A percentile compares a stretch with the other conserved stretches of the same genome.
phyloP scores from a whole-genome alignment of 2,113 vertebrate genomes.

The Anguilla rostrata region DNA sequence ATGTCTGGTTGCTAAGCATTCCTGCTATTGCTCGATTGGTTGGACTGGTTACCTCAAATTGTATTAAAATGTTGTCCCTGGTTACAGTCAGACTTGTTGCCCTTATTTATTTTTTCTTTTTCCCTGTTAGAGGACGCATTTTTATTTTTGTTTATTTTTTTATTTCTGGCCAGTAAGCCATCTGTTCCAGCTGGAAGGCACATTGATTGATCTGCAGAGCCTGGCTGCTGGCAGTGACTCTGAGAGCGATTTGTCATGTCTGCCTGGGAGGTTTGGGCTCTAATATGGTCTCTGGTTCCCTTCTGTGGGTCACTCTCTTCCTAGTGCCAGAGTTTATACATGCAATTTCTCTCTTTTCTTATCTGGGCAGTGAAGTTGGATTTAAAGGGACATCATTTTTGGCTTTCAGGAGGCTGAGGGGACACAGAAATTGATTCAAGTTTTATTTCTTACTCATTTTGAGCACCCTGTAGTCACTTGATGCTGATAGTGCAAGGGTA shows the following conservation, averaged over 20 bases:
- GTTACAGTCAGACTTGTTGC: neutral
- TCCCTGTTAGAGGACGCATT: no score
- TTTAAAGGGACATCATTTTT: neutral
- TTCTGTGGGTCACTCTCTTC: neutral
- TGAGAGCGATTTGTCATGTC: conserved; percentile 18
- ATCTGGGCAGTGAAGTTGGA: neutral
- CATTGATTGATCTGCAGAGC: conserved; percentile 13
- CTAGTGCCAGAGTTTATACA: neutral
- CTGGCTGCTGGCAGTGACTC: conserved; percentile 11
- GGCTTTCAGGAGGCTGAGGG: neutral
- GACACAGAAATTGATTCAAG: neutral
- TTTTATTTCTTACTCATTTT: neutral
- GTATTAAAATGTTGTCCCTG: neutral
- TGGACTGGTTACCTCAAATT: neutral
- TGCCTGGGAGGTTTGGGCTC: conserved; percentile 10
- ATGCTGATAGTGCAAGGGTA: neutral
- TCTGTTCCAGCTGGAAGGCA: neutral
- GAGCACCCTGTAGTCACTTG: neutral
- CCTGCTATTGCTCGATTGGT: neutral
- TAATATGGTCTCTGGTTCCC: conserved; percentile 8
- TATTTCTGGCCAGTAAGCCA: neutral
- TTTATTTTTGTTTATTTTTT: no score
- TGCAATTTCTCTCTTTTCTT: neutral
- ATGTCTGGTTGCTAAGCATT: neutral
- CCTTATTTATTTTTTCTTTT: neutral